These are phyloP conservation scores for Calycopis cecrops DNA, from an alignment of 1,140 invertebrate genomes.

Conservation along the genomic window DNA sequence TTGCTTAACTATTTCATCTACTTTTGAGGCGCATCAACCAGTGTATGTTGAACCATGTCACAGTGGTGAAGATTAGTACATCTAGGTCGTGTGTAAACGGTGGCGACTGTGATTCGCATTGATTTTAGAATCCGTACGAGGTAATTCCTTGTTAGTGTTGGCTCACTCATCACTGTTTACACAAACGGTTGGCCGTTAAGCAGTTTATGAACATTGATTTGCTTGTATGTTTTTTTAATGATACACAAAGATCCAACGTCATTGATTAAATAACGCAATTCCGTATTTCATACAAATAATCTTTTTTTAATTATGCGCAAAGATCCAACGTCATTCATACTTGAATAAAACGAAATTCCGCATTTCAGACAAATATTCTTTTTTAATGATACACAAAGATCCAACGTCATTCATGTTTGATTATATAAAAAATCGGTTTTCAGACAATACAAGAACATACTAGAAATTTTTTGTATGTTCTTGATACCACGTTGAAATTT, in stretches of 20 bases:
- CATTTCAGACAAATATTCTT: no score
- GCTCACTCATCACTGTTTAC: conserved; percentile 53
- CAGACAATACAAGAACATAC: no score
- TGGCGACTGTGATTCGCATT: conserved; percentile 51
- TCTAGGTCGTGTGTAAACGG: conserved; percentile 36
- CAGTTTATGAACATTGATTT: conserved; percentile 50
- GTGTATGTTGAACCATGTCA: conserved; percentile 30
- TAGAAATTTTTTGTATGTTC: no score
- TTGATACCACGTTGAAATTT: no score
- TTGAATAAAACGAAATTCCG: no score
- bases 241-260: background rate
- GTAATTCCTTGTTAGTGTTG: conserved; percentile 63
- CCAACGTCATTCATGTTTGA: no score
- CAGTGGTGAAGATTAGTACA: conserved; percentile 21
- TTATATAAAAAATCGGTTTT: no score
- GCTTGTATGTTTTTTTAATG: conserved; percentile 38
- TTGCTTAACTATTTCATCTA: conserved; percentile 19
- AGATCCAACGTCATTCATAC: no score
- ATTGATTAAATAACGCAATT: no score
- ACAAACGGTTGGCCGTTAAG: conserved; percentile 69
- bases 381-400: conserved; percentile 18
- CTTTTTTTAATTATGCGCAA: conserved; percentile 5
- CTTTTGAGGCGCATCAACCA: conserved; percentile 37
- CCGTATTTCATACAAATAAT: no score
- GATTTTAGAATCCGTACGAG: conserved; percentile 64